Base-by-base conservation (phyloP, 2,888 invertebrate species). In the Perdita meconis region DNA sequence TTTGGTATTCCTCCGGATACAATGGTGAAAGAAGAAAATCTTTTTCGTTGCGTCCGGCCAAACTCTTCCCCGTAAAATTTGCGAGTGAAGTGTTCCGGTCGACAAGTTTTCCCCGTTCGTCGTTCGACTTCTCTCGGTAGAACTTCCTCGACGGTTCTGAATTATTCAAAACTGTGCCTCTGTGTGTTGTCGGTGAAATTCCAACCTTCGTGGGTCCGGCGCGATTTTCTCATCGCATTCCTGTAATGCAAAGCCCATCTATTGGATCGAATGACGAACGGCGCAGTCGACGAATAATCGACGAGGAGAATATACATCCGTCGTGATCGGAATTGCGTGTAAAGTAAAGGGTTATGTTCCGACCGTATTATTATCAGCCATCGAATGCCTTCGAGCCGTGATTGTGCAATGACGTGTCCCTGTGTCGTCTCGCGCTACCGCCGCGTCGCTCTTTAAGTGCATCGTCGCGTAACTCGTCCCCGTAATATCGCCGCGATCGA, bases 371-470 rank as follows among this genome's bases (percentile, higher is more conserved):
- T 63, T 10, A 34, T 19, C 66, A 26, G 30, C 64, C 13, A 26
- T 44, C 34, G 19, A 19, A 57, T 30, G 22, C 1, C 22, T 13
- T 13, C 51, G 26, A 47, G 24, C 10, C 36, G 53, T 13, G 51
- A 67, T 59, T 67, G 34, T 67, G 68, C 38, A 69, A 69, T 44
- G 36, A 72, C 13, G 26, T 55, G 42, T 60, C 22, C 12, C 12
- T 6, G n/a, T 30, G 24, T 40, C 56, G 38, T 56, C 1, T 10
- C 10, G 24, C 12, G 16, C 19, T 40, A 10, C 38, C 38, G n/a
- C n/a, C n/a, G n/a, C 6, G 40, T 5, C 40, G 50, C 26, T 67
- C 34, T n/a, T 16, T n/a, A 12, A 19, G 8, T 19, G 70, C 36
- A 30, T 22, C 30, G 34, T 71, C 56, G 26, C 38, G 51, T 36